Conservation (phyloP, 2,888 invertebrate species). For the Sinopyrophorus schimmeli region DNA sequence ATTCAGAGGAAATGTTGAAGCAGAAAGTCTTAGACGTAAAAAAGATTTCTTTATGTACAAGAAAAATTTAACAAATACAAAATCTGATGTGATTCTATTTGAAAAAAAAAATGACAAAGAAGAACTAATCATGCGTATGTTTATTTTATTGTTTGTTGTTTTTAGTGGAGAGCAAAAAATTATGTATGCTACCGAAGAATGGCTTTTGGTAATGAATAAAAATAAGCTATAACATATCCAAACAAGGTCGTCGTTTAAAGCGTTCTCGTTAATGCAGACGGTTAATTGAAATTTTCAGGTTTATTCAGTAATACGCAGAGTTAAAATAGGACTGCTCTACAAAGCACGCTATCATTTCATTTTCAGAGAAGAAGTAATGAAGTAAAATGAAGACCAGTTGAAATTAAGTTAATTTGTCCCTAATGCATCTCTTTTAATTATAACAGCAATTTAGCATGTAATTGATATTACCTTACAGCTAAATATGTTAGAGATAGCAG, state of each 20-base stretch:
- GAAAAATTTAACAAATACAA: too few species aligned
- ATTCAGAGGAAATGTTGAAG: too few species aligned
- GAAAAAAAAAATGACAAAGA: too few species aligned
- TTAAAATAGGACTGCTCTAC: conserved; percentile 6
- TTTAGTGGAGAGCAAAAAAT: too few species aligned
- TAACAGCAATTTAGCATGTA: conserved; percentile 31
- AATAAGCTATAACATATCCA: conserved; percentile 2
- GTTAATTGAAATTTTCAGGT: conserved; percentile 19
- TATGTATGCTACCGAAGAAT: too few species aligned
- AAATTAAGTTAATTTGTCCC: conserved; percentile 26
- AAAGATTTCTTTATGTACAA: too few species aligned
- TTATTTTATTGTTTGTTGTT: too few species aligned
- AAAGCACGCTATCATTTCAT: conserved; percentile 11
- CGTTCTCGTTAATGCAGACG: conserved; percentile 2
- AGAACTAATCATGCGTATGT: too few species aligned
- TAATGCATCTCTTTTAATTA: conserved; percentile 33
- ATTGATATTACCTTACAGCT: conserved; percentile 23
- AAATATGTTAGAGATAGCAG: conserved; percentile 6
- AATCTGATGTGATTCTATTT: too few species aligned
- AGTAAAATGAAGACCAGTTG: conserved; percentile 23
- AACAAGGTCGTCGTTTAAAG: neutral
- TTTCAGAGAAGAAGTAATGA: conserved; percentile 23
- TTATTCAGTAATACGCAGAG: conserved; percentile 12
- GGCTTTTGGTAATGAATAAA: conserved; percentile 3
- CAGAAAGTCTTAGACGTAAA: too few species aligned